Evolutionary conservation across 2,113 vertebrate species (phyloP).

Genomic region (Cyanoramphus novaezelandiae): DNA sequence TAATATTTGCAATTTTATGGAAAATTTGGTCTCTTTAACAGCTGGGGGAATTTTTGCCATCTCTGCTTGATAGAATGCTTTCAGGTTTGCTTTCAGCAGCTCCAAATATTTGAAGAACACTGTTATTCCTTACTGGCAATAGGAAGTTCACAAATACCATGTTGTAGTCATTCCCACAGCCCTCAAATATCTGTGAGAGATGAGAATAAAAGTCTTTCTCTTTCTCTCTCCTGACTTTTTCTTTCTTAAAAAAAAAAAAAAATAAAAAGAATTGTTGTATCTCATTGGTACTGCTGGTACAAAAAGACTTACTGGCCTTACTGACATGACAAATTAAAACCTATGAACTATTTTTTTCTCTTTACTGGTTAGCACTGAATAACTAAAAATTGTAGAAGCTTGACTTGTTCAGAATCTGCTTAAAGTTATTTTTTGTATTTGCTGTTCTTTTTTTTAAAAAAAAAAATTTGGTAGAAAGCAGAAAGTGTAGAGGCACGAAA

Average conservation of each 20-base stretch:
- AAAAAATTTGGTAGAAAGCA: background rate
- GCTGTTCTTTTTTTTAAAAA: background rate
- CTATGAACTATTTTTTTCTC: background rate
- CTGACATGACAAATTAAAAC: background rate
- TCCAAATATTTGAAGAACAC: background rate
- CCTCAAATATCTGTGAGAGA: background rate
- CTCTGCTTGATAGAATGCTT: background rate
- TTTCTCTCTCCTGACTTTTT: fast-evolving
- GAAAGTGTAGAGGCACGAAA: background rate
- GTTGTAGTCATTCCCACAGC: background rate
- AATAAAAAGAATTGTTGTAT: background rate
- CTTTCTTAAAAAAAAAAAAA: background rate
- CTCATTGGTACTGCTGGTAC: background rate
- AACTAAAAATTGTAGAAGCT: background rate
- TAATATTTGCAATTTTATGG: background rate
- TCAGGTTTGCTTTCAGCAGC: background rate
- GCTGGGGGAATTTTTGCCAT: background rate
- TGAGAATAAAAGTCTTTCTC: background rate
- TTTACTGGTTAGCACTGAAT: background rate
- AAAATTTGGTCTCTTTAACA: background rate
- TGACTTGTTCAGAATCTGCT: background rate
- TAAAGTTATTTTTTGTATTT: background rate
- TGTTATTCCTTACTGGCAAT: background rate
- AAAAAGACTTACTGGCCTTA: background rate
- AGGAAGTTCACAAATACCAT: background rate